Base-by-base conservation (phyloP, 2,888 invertebrate species). In the Drosophila pegasa region DNA sequence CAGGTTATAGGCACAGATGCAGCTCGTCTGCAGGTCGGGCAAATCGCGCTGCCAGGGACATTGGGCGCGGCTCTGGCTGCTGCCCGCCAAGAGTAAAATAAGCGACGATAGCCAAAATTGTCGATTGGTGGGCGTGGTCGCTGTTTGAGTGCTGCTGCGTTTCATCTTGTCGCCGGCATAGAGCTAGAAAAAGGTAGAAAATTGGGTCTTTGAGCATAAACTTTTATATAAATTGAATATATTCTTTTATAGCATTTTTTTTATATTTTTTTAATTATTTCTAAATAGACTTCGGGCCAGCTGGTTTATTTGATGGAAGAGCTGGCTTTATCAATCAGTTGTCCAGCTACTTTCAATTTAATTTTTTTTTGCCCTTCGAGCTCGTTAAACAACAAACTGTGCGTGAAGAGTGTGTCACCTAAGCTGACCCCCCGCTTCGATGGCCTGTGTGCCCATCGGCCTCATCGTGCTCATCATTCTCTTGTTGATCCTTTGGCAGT, bases 1-100 rank as follows among this genome's bases (percentile, higher is more conserved):
- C 71, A 97, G 93, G 91, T 97, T 97, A 92, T 96, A 95, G 71
- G 97, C 97, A 93, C 98, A 98, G 67, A 97, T 94, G 92, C 98
- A 98, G 47, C 96, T 95, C 51, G 96, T 94, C 89, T 97, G 96
- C 68, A 98, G 94, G 66, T 95, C 95, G 50, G 94, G 93, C 25
- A 95, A 93, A 70, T 95, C 95, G 65, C 94, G 94, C 84, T 96
- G 95, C 97, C 97, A 97, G 1, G 98, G 97, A 92, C 98, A 98
- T 89, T 96, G 96, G 22, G 95, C 95, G 52, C 43, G 47, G 40
- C 20, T 55, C 58, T 58, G 35, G 37, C 40, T 41, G 57, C 73
- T 77, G 68, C 73, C 51, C 4, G 73, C 66, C 25, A 78, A 56
- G 0, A 50, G 55, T 25, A 78, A 35, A 18, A 76, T 59, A 41